These are phyloP conservation scores for Bombyx mandarina DNA, from an alignment of 1,140 invertebrate genomes.

Conservation along the genomic window DNA sequence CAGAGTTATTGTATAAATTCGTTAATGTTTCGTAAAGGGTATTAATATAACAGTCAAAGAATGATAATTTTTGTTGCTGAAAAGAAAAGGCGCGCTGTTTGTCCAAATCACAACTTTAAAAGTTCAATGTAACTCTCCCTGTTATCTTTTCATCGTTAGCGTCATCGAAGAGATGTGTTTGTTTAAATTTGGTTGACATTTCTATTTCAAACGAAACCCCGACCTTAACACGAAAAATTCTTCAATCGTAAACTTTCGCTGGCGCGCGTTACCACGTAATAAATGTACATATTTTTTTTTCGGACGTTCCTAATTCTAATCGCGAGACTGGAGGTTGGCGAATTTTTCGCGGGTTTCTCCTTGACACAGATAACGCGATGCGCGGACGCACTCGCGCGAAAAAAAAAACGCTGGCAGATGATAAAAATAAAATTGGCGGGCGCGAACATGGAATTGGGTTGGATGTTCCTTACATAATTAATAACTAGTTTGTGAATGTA, in stretches of 20 bases:
- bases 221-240: conserved; percentile 18
- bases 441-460: not conserved
- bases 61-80: no score
- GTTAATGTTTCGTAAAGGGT: no score
- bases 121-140: no score
- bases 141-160: no score
- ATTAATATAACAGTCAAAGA: no score
- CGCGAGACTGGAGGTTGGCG: conserved; percentile 50
- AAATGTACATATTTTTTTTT: conserved; percentile 25
- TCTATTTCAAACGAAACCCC: conserved; percentile 25
- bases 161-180: no score
- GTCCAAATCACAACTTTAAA: no score
- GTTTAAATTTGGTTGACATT: not conserved
- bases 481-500: no score
- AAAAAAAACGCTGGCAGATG: conserved; percentile 29
- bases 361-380: conserved; percentile 54
- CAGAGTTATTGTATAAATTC: no score
- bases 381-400: conserved; percentile 32
- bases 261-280: conserved; percentile 17
- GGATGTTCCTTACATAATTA: no score
- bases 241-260: no score
- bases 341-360: conserved; percentile 50
- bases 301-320: conserved; percentile 61
- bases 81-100: no score
- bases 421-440: conserved; percentile 8